A percentile compares a stretch with the other conserved stretches of the same genome.
Evolutionary conservation across 1,140 invertebrate genomes (phyloP).

Genomic region (Cotesia chilonis): DNA sequence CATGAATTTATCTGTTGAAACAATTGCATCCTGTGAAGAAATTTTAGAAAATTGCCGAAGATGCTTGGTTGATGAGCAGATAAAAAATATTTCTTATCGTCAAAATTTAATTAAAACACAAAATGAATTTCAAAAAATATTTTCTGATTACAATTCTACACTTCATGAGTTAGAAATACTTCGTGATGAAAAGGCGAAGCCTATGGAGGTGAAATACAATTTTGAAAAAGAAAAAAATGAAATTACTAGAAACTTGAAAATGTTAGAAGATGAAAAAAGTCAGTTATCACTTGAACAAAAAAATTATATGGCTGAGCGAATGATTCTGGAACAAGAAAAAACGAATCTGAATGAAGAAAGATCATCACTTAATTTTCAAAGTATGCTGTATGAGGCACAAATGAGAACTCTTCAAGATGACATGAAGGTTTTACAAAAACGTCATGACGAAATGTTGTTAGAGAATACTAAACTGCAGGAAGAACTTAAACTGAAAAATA

Average conservation of each 20-base stretch:
- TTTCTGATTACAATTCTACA: constrained; percentile 51
- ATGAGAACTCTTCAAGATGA: constrained; percentile 44
- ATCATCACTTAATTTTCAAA: constrained; percentile 49
- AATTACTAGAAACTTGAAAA: constrained; percentile 34
- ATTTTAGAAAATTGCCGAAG: constrained; percentile 38
- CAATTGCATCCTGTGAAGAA: constrained; percentile 26
- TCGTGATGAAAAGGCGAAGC: constrained; percentile 47
- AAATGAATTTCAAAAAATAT: constrained; percentile 52
- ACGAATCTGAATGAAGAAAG: constrained; percentile 47
- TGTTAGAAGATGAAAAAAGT: constrained; percentile 33
- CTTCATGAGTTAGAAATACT: constrained; percentile 49
- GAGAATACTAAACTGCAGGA: not conserved
- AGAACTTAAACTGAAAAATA: constrained; percentile 16
- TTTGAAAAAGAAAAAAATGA: constrained; percentile 33
- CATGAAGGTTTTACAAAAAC: constrained; percentile 36
- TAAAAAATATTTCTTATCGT: constrained; percentile 44
- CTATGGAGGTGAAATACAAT: constrained; percentile 35
- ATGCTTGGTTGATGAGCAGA: constrained; percentile 44
- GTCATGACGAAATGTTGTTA: constrained; percentile 8
- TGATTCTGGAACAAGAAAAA: constrained; percentile 41
- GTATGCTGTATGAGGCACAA: constrained; percentile 47
- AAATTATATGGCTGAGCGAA: constrained; percentile 36
- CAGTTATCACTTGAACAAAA: constrained; percentile 38
- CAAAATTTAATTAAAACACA: constrained; percentile 49
- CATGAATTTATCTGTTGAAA: constrained; percentile 4